phyloP scores from a whole-genome alignment of 1,140 invertebrate species.

The Listronotus bonariensis region DNA sequence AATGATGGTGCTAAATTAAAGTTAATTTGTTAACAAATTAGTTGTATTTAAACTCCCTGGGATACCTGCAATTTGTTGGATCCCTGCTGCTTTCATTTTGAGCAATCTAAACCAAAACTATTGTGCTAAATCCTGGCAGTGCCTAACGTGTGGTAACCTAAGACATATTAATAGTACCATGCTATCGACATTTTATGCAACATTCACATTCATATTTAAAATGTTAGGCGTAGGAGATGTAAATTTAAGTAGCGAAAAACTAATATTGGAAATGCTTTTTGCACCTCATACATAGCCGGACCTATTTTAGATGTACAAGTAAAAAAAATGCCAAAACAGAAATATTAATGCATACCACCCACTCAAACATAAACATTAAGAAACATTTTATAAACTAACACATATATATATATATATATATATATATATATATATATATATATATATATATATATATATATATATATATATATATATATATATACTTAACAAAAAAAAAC shows the following conservation, averaged over 20 bases:
- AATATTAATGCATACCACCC: too few relatives aligned
- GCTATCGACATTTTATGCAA: conserved; percentile 32
- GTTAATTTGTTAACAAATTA: conserved; percentile 32
- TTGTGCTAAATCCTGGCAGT: conserved; percentile 10
- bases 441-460: too few relatives aligned
- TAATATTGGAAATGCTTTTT: neutral
- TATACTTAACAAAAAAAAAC: too few relatives aligned
- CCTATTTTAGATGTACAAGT: too few relatives aligned
- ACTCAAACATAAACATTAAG: too few relatives aligned
- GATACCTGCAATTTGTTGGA: neutral
- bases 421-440: too few relatives aligned
- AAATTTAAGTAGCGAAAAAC: neutral
- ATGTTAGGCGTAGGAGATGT: neutral
- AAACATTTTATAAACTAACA: too few relatives aligned
- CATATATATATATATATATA: too few relatives aligned
- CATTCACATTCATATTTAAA: conserved; percentile 7
- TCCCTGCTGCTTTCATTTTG: conserved; percentile 20
- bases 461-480: too few relatives aligned
- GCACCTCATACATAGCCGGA: too few relatives aligned
- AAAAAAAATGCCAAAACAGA: too few relatives aligned
- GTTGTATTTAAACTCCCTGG: conserved; percentile 10
- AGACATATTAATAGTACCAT: conserved; percentile 20
- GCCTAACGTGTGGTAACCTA: conserved; percentile 6
- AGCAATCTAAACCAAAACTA: conserved; percentile 21
- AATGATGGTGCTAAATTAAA: conserved; percentile 20